Conservation (phyloP, 2,797 vertebrate genomes). For the Esox masquinongy region DNA sequence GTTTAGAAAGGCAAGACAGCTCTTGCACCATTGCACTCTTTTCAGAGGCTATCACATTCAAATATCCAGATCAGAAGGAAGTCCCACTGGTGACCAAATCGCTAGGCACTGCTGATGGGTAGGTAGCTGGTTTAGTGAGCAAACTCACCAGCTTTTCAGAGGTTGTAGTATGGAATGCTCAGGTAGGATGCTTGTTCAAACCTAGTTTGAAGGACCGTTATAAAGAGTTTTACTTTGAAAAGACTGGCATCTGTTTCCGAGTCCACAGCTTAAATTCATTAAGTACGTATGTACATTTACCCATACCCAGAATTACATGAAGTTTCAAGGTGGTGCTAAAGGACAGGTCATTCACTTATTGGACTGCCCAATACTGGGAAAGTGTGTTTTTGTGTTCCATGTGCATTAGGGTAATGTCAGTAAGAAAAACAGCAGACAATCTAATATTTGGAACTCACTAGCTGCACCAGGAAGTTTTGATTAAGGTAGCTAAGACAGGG, state of each 20-base stretch:
- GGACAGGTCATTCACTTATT: too few species aligned
- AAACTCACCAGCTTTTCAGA: not conserved
- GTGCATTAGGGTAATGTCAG: too few species aligned
- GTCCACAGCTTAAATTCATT: not conserved
- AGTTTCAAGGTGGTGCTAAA: too few species aligned
- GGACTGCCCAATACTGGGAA: too few species aligned
- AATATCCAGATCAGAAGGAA: not conserved
- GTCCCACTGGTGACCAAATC: not conserved
- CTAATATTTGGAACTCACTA: too few species aligned
- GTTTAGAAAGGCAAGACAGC: constrained; percentile 53
- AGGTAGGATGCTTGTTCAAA: not conserved
- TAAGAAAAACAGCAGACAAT: too few species aligned
- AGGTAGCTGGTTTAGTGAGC: not conserved
- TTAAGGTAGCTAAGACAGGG: too few species aligned
- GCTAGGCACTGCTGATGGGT: not conserved
- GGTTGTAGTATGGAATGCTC: not conserved
- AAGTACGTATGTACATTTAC: too few species aligned
- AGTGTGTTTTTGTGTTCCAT: too few species aligned
- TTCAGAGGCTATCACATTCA: not conserved
- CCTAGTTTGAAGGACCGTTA: not conserved
- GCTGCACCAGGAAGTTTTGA: too few species aligned
- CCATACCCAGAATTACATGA: too few species aligned
- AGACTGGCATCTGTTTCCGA: not conserved
- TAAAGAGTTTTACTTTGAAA: not conserved
- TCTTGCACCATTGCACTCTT: constrained; percentile 22